Percentiles rank a stretch among this genome's conserved stretches.
These are phyloP conservation scores for Stegana nigrithorax DNA, from an alignment of 2,888 invertebrate genomes.

Conservation along the genomic window DNA sequence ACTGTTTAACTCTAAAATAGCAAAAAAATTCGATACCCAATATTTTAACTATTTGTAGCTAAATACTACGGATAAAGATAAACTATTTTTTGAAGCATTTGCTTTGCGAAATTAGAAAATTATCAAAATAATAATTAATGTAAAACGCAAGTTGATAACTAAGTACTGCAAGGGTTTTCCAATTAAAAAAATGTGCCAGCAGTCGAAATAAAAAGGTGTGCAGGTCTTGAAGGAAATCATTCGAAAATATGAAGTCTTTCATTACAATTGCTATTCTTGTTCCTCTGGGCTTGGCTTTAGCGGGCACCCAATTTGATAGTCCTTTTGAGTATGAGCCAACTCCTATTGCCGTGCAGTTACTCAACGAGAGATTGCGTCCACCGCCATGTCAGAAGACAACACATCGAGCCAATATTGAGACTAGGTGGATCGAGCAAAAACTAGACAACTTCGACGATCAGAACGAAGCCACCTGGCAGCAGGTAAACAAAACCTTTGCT, in stretches of 20 bases:
- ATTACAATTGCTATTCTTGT: conserved; percentile 22
- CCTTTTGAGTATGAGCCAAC: conserved; percentile 6
- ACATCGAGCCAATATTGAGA: conserved; percentile 34
- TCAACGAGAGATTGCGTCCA: conserved; percentile 29
- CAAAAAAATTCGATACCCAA: no score
- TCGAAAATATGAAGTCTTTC: conserved; percentile 39
- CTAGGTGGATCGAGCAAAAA: conserved; percentile 70
- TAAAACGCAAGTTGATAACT: no score
- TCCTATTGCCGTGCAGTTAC: conserved; percentile 30
- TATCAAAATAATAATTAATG: no score
- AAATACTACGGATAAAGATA: no score
- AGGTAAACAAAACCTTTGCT: conserved; percentile 45
- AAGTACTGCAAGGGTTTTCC: no score
- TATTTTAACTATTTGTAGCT: no score
- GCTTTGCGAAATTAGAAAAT: background rate
- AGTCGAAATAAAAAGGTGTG: background rate
- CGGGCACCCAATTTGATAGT: conserved; percentile 21
- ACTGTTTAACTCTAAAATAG: no score
- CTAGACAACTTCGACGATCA: conserved; percentile 72
- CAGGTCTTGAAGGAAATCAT: conserved; percentile 32
- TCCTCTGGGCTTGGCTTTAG: conserved; percentile 30
- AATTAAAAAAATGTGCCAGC: background rate
- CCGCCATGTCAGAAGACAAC: conserved; percentile 26
- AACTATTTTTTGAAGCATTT: no score
- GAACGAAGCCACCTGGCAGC: conserved; percentile 70